Base-by-base conservation (phyloP, 2,888 invertebrate species). In the Spilosoma lubricipeda region DNA sequence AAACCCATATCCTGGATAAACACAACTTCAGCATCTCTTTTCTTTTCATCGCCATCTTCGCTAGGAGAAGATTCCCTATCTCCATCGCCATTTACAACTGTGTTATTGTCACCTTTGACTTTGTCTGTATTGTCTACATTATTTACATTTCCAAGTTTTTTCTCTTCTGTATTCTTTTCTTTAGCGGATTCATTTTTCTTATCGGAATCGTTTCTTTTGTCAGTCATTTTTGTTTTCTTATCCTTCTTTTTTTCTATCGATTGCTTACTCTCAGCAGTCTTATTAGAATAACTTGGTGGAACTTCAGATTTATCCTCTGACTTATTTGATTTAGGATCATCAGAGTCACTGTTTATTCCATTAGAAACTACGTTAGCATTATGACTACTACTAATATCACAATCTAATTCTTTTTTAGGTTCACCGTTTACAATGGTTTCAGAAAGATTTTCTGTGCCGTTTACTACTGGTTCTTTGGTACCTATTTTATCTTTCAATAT, bases 1-100 rank as follows among this genome's bases (percentile, higher is more conserved):
- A 99, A 98, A 70, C 99, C 98, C 96, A 98, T 96, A 89, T 99
- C 99, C 90, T 99, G 99, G 86, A 99, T 97, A 85, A 98, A 98
- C 78, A 98, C 98, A 72, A 98, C 97, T 93, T 98, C 98, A 76
- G 98, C 97, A 83, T 97, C 97, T 78, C 96, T 96, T 85, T 97
- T 97, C 81, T 96, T 95, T 59, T 96, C 96, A 79, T 97, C 97
- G 8, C 91, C 95, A 80, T 96, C 96, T 81, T 95, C 96, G 85
- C 95, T 95, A 0, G 94, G 95, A 67, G 94, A 91, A 2, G 93
- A 93, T 81, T 95, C 96, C 70, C 94, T 91, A 63, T 94, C 93
- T 81, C 93, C 93, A 63, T 93, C 94, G 45, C 95, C 95, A 84
- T 95, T 95, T 20, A 93, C 87, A 59, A 91, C 80, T 83, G 92